Conservation (phyloP, 1,140 invertebrate genomes). For the Zaprionus camerounensis region DNA sequence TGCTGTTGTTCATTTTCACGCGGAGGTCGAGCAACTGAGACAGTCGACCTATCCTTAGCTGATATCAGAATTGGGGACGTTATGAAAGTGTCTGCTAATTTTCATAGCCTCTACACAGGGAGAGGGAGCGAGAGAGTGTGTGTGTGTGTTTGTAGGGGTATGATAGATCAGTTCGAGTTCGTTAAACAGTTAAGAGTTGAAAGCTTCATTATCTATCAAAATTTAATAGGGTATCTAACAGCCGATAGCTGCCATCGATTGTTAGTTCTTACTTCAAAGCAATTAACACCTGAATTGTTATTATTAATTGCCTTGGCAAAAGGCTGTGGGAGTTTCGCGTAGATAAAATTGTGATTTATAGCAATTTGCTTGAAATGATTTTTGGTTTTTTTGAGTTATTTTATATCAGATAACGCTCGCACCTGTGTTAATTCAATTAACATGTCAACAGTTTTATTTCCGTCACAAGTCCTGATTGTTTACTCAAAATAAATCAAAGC, state of each 20-base stretch:
- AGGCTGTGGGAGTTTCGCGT: neutral
- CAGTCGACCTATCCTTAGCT: neutral
- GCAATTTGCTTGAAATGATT: neutral
- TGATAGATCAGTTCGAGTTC: no score
- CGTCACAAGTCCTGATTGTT: conserved; percentile 13
- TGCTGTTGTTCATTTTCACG: neutral
- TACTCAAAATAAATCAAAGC: neutral
- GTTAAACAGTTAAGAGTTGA: neutral
- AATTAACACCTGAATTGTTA: conserved; percentile 16
- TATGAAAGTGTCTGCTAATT: neutral
- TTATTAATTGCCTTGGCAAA: neutral
- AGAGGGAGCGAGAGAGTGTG: neutral
- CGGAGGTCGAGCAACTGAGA: neutral
- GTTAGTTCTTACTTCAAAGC: neutral
- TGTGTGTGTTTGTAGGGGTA: no score
- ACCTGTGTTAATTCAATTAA: conserved; percentile 25
- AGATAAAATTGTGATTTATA: neutral
- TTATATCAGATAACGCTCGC: neutral
- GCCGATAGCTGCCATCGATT: neutral
- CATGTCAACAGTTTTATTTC: neutral
- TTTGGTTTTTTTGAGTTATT: neutral
- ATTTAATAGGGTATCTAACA: neutral
- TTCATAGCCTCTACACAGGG: neutral
- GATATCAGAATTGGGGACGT: neutral
- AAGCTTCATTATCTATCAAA: neutral